Conservation (phyloP, 2,888 invertebrate species). For the Idaea aversata region DNA sequence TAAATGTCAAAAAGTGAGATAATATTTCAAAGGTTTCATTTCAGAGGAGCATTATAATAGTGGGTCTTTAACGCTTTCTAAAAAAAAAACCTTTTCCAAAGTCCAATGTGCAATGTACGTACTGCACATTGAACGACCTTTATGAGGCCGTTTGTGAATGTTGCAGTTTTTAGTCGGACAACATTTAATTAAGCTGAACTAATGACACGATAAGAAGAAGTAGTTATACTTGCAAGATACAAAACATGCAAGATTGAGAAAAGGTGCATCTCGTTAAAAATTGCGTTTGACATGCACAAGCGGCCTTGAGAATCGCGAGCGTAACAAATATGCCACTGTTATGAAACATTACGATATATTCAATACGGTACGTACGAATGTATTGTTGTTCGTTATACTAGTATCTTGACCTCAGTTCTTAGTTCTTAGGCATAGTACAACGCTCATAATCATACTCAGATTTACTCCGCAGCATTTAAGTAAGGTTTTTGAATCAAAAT, state of each 20-base stretch:
- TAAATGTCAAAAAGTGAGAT: too few species aligned
- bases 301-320: conserved; percentile 27
- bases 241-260: neutral
- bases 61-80: too few species aligned
- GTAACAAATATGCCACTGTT: conserved; percentile 23
- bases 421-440: too few species aligned
- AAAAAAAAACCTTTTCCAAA: too few species aligned
- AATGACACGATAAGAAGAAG: too few species aligned
- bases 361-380: conserved; percentile 17
- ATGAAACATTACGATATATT: conserved; percentile 27
- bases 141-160: too few species aligned
- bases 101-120: too few species aligned
- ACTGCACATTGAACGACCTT: too few species aligned
- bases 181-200: too few species aligned
- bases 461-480: neutral
- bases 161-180: too few species aligned
- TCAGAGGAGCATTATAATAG: too few species aligned
- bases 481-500: neutral
- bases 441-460: neutral
- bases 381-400: neutral
- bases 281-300: conserved; percentile 19
- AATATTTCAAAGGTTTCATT: too few species aligned
- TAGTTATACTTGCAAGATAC: neutral
- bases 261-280: neutral
- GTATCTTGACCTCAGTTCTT: neutral